Base-by-base conservation (phyloP, 2,113 vertebrate species). In the Bufo gargarizans region DNA sequence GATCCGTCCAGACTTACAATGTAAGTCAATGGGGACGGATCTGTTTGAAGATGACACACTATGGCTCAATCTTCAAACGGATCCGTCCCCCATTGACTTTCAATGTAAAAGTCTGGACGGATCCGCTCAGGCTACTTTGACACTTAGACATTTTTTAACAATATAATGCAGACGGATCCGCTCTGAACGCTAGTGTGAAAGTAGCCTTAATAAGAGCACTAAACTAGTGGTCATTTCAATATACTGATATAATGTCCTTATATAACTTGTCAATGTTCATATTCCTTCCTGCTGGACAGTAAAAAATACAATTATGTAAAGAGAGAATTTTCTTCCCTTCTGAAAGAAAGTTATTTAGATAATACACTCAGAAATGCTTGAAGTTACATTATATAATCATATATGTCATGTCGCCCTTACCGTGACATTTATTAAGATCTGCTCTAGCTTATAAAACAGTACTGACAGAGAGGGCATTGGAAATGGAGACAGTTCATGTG, bases 321-420 rank as follows among this genome's bases (percentile, higher is more conserved):
- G 17, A 49, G 4, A 49, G 8, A 6, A 0, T 61, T 16, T 10
- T 61, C 6, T 45, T 45, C 43, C 43, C n/a, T 43, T 59, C 56
- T 45, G 58, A 11, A 10, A 14, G 58, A 11, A 10, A 14, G 9
- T 19, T 49, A 55, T 78, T 55, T 78, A 55, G 49, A 50, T 13
- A 82, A 65, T 61, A 47, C 4, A 65, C 45, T 65, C 19, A 82
- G 58, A 65, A 82, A 50, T 81, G 11, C 49, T 53, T 33, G 50
- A 50, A 83, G 61, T 47, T 50, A 61, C 9, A 10, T 67, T 83
- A 83, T 83, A 20, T 83, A 83, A 83, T 83, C 20, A 63, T 14
- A 83, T 8, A 61, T 83, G 81, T 22, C 59, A 83, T 67, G 81
- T 83, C 81, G 33, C 67, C 45, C 20, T 83, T 83, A 53, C 61